Evolutionary conservation across 2,888 invertebrate species (phyloP), one percentile per base, ranked within the genome.

Genomic region (Chalcosyrphus nemorum): DNA sequence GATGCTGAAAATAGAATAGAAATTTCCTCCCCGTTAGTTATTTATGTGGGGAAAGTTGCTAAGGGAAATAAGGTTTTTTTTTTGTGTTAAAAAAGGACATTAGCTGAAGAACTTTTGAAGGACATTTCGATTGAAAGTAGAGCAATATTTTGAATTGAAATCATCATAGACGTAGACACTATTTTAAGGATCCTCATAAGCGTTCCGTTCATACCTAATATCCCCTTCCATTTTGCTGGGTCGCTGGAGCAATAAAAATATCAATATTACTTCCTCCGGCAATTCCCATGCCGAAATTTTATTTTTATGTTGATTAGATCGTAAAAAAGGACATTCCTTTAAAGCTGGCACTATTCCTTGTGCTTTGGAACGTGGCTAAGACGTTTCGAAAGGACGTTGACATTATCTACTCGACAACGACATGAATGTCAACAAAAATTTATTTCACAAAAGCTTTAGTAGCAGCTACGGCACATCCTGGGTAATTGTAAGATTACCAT

Each of bases 181-280:
- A n/a, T n/a, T n/a, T 9, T 32, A 32, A 32, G n/a, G 32, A 32
- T 2, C 11, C 32, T 32, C 32, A 11, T 29, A 5, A 29, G 3
- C 27, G 27, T 5, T 27, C 5, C 5, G 4, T 2, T n/a, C 7
- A 35, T 2, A 2, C 9, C 9, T 3, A 3, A n/a, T 4, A 4
- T n/a, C 50, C n/a, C 24, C 13, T 41, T 59, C 38, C 27, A 32
- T 11, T n/a, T n/a, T 71, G 47, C 17, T 29, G 71, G 59, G 50
- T 71, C 71, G 29, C n/a, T 59, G 71, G 59, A 29, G 50, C 19
- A 9, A n/a, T n/a, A 17, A 61, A 17, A 61, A 17, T 41, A 50
- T 71, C 59, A 71, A 61, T 59, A 4, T 4, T 52, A 71, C 41
- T 29, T 52, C 27, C 71, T 71, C 52, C 41, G 59, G 52, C 35